Base-by-base conservation (phyloP, 1,140 invertebrate species). In the Teleogryllus occipitalis region DNA sequence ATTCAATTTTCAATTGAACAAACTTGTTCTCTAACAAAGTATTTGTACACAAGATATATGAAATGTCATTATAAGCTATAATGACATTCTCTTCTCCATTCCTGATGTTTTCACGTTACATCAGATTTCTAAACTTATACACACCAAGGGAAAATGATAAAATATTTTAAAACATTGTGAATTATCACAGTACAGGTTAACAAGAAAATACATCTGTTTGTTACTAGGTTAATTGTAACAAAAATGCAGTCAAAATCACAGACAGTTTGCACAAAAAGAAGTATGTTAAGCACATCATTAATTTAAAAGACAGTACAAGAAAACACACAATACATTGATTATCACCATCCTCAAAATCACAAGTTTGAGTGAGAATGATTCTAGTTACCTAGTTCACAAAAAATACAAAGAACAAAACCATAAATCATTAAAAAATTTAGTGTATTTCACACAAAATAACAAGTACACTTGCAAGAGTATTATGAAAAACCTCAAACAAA, bases 141-240 rank as follows among this genome's bases (percentile, higher is more conserved):
- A 65, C 54, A 65, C 54, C 10, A 18, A 65, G 54, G 27, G 10
- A 65, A 65, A 65, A 65, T 18, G 18, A 14, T 65, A 65, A 65
- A 65, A 14, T 14, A 65, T 18, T 65, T 14, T 18, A 65, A 65
- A 65, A 65, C 27, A 39, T 39, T 65, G 54, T 65, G 54, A 65
- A 65, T 65, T 65, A 65, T 65, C 54, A 65, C 54, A 65, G 54
- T 14, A 65, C 18, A 65, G 54, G 54, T 14, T 65, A 65, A 65
- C 54, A 65, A 65, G 54, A 65, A 65, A 65, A 65, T 65, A 65
- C 54, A 8, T 65, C 18, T 10, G 18, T 7, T 65, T 65, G 54
- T 65, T 65, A 65, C 54, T 65, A 65, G 18, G 54, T 65, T 65
- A 65, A 65, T 65, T 65, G 54, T 65, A 65, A 65, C 54, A 65